Base-by-base conservation (phyloP, 2,113 vertebrate genomes). In the Junco hyemalis region DNA sequence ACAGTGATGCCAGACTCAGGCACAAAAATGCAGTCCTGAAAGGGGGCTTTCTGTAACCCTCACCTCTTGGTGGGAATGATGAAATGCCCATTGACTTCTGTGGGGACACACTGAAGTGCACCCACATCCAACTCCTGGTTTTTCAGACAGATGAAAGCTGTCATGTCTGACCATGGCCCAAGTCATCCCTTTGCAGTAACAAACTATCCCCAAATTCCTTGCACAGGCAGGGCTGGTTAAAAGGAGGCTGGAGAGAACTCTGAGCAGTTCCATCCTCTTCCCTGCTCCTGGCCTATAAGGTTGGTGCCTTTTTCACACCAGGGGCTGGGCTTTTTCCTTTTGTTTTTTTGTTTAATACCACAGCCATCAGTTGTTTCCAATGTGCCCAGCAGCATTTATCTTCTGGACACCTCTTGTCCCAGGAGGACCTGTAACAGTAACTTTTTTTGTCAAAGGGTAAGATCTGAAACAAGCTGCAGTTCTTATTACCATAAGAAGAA, bases 141-240 rank as follows among this genome's bases (percentile, higher is more conserved):
- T 57, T 53, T 51, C 23, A 70, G 45, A 61, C 11, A n/a, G 28
- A 31, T 48, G 33, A 81, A 90, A 88, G 20, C 12, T 83, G n/a
- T 5, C 12, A 13, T 2, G 1, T 72, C 50, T 8, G 9, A 54
- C 47, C 0, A 0, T 60, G 5, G 4, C 23, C 2, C 11, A 16
- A 8, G 44, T 45, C 36, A 66, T n/a, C 12, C 13, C 26, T 70
- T 63, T 74, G 57, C 63, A 38, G 35, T 14, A 82, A 51, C n/a
- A 4, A 2, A 4, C 0, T 59, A 65, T 63, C 19, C 21, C 4
- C 4, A 19, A 28, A 59, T 80, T 6, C 20, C 13, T 73, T 65
- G 44, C 2, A 2, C 0, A 1, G n/a, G 22, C 0, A 1, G n/a
- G 22, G 12, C 4, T 0, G 0, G 16, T 42, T 71, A 50, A 71